Percentiles rank a stretch among this genome's conserved stretches.
These are phyloP conservation scores for Tympanoctomys barrerae DNA, from an alignment of 2,797 vertebrate genomes.

Conservation along the genomic window DNA sequence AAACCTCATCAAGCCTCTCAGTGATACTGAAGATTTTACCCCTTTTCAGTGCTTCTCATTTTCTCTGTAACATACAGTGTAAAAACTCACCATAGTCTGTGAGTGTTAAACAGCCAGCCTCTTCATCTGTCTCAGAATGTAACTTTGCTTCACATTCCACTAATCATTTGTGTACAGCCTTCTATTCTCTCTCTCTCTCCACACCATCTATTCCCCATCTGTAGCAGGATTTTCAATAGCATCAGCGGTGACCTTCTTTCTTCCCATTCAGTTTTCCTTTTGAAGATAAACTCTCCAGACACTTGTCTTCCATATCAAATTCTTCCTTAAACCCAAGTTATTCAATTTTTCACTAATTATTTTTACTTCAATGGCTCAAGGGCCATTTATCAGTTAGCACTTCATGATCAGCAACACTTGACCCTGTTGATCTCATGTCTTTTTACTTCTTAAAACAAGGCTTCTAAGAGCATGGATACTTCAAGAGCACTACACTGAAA, in stretches of 20 bases:
- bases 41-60: neutral
- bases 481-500: constrained; percentile 51
- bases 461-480: neutral
- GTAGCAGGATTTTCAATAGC: neutral
- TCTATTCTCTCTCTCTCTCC: neutral
- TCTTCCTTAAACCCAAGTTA: constrained; percentile 13
- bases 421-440: neutral
- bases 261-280: neutral
- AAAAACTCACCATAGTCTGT: neutral
- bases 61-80: neutral
- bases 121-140: neutral
- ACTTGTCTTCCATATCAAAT: neutral
- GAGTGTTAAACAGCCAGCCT: neutral
- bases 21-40: neutral
- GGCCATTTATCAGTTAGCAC: neutral
- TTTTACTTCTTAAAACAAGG: constrained; percentile 20
- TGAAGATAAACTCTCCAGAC: neutral
- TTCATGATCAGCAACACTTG: neutral
- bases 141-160: neutral
- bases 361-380: constrained; percentile 33
- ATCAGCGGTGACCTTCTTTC: neutral
- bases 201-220: neutral
- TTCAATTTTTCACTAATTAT: constrained; percentile 49
- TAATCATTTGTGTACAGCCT: neutral
- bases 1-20: neutral